Evolutionary conservation across 2,888 invertebrate species (phyloP), one percentile per base, ranked within the genome.

Genomic region (Anthoptus insignis): DNA sequence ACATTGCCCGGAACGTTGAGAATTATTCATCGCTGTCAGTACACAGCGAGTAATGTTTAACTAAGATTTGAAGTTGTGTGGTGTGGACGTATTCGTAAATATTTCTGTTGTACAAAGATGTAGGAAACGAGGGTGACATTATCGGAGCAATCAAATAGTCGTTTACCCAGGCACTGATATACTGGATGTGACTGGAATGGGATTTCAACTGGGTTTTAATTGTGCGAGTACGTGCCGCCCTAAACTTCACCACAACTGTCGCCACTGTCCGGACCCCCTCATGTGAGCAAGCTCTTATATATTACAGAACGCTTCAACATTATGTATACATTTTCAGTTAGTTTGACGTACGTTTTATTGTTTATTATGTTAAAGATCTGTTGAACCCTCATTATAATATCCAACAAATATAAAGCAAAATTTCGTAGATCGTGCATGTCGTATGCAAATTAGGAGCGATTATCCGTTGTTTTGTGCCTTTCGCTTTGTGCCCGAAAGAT

Each of bases 61-160:
- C 22, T 19, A 14, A 37, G 13, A 9, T 2, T 19, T 7, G n/a
- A 27, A 65, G 8, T 59, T 32, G 7, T 27, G 47, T n/a, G 11
- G n/a, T 32, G 27, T 49, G 16, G 29, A 37, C 24, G n/a, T n/a
- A 16, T 50, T 50, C 42, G 29, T 50, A 29, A 37, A 50, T 37
- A 14, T 57, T 49, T 32, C 39, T 52, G 64, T 16, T 14, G 29
- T 49, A 57, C 64, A 54, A 65, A 59, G 59, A 53, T 56, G 59
- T 59, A 59, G 59, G 63, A 57, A 64, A 50, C 59, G 59, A 59
- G 65, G 47, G 73, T 68, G 79, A 82, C 81, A 82, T 85, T 84
- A 83, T 81, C 81, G 72, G 73, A 73, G 83, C 84, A 83, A 86
- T 86, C 82, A 85, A 85, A 81, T 81, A 78, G 78, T 82, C 84